phyloP scores from a whole-genome alignment of 2,888 invertebrate species.

The Mamestra brassicae region DNA sequence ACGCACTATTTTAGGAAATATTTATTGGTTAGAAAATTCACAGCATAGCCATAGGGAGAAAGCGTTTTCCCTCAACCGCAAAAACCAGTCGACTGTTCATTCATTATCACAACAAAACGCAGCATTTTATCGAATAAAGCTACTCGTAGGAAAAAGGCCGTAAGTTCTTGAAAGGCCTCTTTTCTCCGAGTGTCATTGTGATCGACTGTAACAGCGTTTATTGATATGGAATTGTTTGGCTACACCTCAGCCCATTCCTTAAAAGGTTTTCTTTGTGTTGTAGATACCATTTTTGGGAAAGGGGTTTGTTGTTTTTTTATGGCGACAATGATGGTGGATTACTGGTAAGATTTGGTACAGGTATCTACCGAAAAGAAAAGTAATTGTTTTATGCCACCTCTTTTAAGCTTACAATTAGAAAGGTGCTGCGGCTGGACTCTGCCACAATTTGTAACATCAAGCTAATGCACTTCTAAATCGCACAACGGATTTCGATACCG shows the following conservation, averaged over 20 bases:
- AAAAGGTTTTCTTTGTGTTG: constrained; percentile 1
- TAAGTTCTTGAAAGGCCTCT: background rate
- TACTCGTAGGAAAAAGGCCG: background rate
- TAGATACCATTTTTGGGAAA: background rate
- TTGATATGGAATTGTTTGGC: background rate
- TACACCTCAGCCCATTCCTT: background rate
- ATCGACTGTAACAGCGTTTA: background rate
- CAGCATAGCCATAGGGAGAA: background rate
- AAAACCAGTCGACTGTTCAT: background rate
- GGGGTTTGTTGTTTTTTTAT: too few relatives aligned
- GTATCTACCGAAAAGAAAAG: too few relatives aligned
- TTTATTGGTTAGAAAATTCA: background rate
- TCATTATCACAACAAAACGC: background rate
- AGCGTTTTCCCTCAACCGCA: background rate
- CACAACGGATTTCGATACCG: too few relatives aligned
- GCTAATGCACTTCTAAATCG: too few relatives aligned
- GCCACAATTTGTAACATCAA: too few relatives aligned
- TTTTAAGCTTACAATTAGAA: too few relatives aligned
- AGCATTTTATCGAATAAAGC: background rate
- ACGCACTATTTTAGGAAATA: too few relatives aligned
- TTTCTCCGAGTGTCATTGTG: background rate
- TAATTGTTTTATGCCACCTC: too few relatives aligned
- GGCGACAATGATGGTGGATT: background rate
- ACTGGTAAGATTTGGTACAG: too few relatives aligned
- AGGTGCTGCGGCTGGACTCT: too few relatives aligned